These are phyloP conservation scores for Sinocyclocheilus grahami DNA, from an alignment of 2,113 vertebrate genomes.

Conservation along the genomic window DNA sequence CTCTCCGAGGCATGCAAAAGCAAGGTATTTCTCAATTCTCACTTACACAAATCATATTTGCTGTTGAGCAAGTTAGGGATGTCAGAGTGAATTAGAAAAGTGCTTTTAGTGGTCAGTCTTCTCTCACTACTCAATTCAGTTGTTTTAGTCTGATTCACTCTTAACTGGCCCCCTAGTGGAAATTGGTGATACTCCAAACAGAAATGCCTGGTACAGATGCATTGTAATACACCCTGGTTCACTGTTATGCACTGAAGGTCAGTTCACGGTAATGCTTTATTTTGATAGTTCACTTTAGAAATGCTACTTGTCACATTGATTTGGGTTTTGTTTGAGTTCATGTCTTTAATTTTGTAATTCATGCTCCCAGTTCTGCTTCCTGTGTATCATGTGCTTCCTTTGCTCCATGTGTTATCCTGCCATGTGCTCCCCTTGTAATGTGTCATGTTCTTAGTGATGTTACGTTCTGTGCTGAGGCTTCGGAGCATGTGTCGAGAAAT, in stretches of 20 bases:
- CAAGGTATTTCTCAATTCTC: background rate
- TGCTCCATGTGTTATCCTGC: no score
- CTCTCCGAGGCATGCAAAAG: background rate
- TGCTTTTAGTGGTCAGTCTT: background rate
- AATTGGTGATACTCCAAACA: conserved; percentile 9
- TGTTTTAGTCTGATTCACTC: background rate
- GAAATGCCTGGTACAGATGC: background rate
- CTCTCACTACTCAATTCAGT: conserved; percentile 5
- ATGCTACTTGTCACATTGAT: background rate
- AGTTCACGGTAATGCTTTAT: background rate
- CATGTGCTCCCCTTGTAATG: no score
- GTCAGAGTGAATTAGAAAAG: conserved; percentile 10
- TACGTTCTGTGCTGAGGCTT: no score
- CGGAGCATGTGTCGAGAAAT: no score
- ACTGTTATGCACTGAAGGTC: background rate
- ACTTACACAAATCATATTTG: background rate
- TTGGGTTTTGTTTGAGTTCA: no score
- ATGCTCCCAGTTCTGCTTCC: no score
- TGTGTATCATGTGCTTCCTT: no score
- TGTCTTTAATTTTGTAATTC: no score
- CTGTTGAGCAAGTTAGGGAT: background rate
- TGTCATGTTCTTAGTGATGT: no score
- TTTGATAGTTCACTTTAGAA: background rate
- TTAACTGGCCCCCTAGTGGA: conserved; percentile 52
- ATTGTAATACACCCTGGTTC: background rate